Evolutionary conservation across 2,797 vertebrate species (phyloP).

Genomic region (Hydrocynus forskahlii): DNA sequence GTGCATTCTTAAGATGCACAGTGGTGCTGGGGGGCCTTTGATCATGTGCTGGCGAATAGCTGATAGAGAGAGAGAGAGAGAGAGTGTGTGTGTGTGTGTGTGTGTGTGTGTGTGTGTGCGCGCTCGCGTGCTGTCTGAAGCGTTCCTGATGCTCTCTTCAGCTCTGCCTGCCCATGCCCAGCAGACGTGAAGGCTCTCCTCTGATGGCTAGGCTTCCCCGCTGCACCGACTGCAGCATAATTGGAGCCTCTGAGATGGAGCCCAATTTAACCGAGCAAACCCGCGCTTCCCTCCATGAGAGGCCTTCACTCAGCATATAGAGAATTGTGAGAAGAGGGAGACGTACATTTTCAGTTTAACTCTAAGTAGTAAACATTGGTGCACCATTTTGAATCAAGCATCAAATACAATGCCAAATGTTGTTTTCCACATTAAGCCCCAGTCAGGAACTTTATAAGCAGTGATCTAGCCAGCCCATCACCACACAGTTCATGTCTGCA

Average conservation of each 20-base stretch:
- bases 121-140: conserved; percentile 48
- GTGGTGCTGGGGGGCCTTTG: conserved; percentile 79
- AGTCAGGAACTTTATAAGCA: not conserved
- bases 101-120: conserved; percentile 24
- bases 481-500: not conserved
- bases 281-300: conserved; percentile 45
- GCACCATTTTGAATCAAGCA: not conserved
- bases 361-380: not conserved
- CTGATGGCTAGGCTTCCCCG: conserved; percentile 67
- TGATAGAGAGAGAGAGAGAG: conserved; percentile 79
- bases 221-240: conserved; percentile 66
- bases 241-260: conserved; percentile 77
- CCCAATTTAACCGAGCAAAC: conserved; percentile 72
- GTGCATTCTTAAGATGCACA: conserved; percentile 83
- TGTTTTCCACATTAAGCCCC: not conserved
- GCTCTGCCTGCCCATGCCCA: conserved; percentile 67
- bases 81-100: conserved; percentile 29
- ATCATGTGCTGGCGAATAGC: conserved; percentile 80
- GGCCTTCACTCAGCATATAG: conserved; percentile 55
- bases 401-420: not conserved
- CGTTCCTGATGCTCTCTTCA: conserved; percentile 71
- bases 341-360: conserved; percentile 9
- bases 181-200: conserved; percentile 73
- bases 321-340: conserved; percentile 26
- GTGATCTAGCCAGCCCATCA: not conserved